Conservation (phyloP, 2,888 invertebrate genomes). For the Cylloceria caligata region DNA sequence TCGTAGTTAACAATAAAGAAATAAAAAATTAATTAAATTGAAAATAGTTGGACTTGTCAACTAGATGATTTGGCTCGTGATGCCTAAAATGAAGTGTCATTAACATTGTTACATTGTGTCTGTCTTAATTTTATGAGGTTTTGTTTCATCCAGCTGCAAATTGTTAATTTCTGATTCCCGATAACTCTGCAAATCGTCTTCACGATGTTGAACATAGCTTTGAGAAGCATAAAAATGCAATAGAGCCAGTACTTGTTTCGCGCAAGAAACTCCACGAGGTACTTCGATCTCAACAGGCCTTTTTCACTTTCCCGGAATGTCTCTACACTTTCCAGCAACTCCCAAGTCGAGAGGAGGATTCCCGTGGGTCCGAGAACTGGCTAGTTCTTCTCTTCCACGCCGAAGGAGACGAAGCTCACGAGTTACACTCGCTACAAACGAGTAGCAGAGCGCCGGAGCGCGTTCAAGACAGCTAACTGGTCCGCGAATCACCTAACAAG, state of each 20-base stretch:
- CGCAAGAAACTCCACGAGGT: slow-evolving; percentile 12
- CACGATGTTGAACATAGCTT: not conserved
- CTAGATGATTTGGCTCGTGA: no score
- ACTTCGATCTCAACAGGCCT: slow-evolving; percentile 16
- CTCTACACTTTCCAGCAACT: slow-evolving; percentile 44
- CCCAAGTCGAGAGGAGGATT: slow-evolving; percentile 57
- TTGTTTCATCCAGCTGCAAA: no score
- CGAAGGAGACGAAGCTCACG: slow-evolving; percentile 2
- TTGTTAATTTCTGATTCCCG: not conserved
- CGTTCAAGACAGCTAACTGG: slow-evolving; percentile 36
- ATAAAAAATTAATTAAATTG: no score
- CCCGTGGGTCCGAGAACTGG: slow-evolving; percentile 52
- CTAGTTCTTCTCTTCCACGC: slow-evolving; percentile 15
- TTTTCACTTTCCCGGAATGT: slow-evolving; percentile 49
- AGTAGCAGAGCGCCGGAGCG: slow-evolving; percentile 34
- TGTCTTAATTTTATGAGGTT: no score
- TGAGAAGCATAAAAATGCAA: slow-evolving; percentile 1
- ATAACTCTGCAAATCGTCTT: slow-evolving; percentile 1
- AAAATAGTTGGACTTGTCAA: no score
- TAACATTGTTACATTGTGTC: no score
- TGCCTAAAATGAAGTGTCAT: no score
- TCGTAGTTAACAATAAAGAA: no score
- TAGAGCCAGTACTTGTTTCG: not conserved
- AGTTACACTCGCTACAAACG: slow-evolving; percentile 39
- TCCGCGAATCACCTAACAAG: slow-evolving; percentile 56